Conservation (phyloP, 2,888 invertebrate genomes). For the Drosophila pseudotakahashii region DNA sequence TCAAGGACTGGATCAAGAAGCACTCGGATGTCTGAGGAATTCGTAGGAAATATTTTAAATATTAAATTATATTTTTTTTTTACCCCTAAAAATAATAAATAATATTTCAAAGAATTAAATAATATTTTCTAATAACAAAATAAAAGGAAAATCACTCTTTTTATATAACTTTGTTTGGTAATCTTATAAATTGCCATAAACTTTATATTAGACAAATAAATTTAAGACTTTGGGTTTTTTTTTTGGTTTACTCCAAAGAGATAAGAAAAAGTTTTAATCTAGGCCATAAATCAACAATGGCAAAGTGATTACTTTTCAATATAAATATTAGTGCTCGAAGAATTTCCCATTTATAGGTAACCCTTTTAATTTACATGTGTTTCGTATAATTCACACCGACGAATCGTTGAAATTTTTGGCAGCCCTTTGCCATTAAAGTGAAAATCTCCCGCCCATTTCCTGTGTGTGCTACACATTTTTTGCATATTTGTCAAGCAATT, state of each 20-base stretch:
- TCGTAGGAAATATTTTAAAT: not conserved
- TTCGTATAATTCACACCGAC: not conserved
- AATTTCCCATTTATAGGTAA: too few relatives aligned
- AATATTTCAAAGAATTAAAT: too few relatives aligned
- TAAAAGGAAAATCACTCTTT: too few relatives aligned
- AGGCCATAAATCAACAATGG: not conserved
- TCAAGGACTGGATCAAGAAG: constrained; percentile 72
- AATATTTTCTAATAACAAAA: too few relatives aligned
- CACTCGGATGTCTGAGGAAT: constrained; percentile 8
- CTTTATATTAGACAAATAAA: not conserved
- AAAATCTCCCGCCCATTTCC: not conserved
- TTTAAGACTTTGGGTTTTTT: not conserved
- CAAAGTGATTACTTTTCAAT: not conserved
- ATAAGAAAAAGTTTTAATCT: constrained; percentile 6
- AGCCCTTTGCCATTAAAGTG: constrained; percentile 4
- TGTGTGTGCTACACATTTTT: constrained; percentile 9
- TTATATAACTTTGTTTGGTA: not conserved
- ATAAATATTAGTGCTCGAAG: too few relatives aligned
- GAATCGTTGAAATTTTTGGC: not conserved
- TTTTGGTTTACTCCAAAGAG: not conserved
- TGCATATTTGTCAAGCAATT: constrained; percentile 72
- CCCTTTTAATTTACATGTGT: not conserved
- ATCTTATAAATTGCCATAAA: not conserved
- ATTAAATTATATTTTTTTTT: not conserved
- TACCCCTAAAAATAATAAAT: not conserved